phyloP scores from a whole-genome alignment of 2,113 vertebrate genomes.

The Cryptomyrus ogoouensis region DNA sequence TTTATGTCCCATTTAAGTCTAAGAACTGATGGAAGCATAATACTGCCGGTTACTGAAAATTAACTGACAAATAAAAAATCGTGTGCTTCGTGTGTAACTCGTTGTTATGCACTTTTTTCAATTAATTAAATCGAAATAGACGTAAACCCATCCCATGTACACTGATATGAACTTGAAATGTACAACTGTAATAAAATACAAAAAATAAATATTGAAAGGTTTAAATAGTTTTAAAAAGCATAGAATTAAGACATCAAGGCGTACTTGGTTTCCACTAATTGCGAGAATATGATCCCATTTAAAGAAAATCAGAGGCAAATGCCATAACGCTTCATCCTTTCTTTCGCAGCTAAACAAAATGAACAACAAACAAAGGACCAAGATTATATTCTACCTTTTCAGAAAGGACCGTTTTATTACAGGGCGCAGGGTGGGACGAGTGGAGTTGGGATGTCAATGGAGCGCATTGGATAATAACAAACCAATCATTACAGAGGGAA shows the following conservation, averaged over 20 bases:
- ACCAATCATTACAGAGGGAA: constrained; percentile 51
- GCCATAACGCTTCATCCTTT: constrained; percentile 21
- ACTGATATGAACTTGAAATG: not conserved
- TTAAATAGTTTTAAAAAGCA: not conserved
- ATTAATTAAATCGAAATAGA: not conserved
- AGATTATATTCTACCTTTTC: not conserved
- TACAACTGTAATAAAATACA: not conserved
- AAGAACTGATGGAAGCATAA: not conserved
- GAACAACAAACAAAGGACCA: not conserved
- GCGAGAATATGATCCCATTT: not conserved
- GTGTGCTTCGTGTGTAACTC: not conserved
- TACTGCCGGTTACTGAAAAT: not conserved
- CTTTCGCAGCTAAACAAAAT: constrained; percentile 38
- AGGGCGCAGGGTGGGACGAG: constrained; percentile 34
- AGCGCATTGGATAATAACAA: constrained; percentile 26
- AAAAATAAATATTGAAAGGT: not conserved
- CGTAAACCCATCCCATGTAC: not conserved
- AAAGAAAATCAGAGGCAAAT: constrained; percentile 17
- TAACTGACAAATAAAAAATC: not conserved
- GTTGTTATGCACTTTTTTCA: not conserved
- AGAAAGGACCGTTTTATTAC: not conserved
- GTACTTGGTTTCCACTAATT: not conserved
- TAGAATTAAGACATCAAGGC: not conserved
- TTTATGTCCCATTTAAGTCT: not conserved
- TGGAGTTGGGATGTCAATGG: constrained; percentile 52